phyloP scores from a whole-genome alignment of 2,113 vertebrate species.

The Nansenia antarctica region DNA sequence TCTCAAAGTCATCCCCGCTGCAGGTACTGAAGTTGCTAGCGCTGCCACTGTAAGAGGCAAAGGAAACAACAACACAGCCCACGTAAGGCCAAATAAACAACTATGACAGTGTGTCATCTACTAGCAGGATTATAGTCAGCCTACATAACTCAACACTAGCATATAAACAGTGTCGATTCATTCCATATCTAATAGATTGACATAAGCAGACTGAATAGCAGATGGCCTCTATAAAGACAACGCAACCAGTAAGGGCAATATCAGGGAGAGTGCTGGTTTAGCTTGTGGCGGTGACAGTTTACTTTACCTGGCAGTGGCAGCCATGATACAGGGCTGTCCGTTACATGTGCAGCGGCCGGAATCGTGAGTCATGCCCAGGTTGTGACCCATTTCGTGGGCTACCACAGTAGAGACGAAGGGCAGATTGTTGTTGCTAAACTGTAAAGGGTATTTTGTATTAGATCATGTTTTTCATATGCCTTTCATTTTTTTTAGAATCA shows the following conservation, averaged over 20 bases:
- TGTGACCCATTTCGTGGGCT: slow-evolving; percentile 90
- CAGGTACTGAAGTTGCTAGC: slow-evolving; percentile 80
- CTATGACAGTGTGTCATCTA: no score
- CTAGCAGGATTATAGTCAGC: no score
- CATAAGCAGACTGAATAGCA: not conserved
- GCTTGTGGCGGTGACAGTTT: not conserved
- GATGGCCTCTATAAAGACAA: not conserved
- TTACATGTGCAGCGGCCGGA: slow-evolving; percentile 43
- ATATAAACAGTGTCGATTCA: no score
- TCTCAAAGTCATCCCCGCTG: slow-evolving; percentile 79
- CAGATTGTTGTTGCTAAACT: slow-evolving; percentile 60
- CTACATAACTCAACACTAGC: not conserved
- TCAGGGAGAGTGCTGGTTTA: not conserved
- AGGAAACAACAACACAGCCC: not conserved
- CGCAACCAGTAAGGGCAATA: not conserved
- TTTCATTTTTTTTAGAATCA: not conserved
- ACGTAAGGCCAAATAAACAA: no score
- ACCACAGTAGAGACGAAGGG: slow-evolving; percentile 72
- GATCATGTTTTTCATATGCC: not conserved
- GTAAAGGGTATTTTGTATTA: slow-evolving; percentile 22
- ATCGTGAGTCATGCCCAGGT: slow-evolving; percentile 87
- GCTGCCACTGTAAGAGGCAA: slow-evolving; percentile 65
- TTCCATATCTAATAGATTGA: not conserved
- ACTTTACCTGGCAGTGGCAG: slow-evolving; percentile 67
- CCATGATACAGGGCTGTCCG: slow-evolving; percentile 76